phyloP scores from a whole-genome alignment of 2,888 invertebrate species.

The Ptychoptera contaminata region DNA sequence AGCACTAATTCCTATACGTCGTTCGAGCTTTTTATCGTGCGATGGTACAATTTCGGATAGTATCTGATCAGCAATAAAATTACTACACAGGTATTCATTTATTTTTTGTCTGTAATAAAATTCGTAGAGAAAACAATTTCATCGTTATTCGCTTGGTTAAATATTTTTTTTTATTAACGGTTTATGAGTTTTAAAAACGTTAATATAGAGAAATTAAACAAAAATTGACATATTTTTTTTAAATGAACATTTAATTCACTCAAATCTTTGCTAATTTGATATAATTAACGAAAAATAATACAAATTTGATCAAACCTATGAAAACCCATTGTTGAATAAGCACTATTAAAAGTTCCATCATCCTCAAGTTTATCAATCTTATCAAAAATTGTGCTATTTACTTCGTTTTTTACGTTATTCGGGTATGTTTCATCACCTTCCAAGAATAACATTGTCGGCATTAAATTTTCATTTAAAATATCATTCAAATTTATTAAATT shows the following conservation, averaged over 20 bases:
- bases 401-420: conserved; percentile 10
- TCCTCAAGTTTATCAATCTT: conserved; percentile 9
- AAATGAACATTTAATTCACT: too few species aligned
- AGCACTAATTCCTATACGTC: conserved; percentile 11
- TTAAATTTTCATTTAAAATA: conserved; percentile 49
- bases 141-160: neutral
- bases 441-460: conserved; percentile 47
- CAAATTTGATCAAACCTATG: conserved; percentile 39
- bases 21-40: conserved; percentile 6
- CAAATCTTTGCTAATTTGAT: neutral
- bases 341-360: conserved; percentile 44
- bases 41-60: conserved; percentile 37
- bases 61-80: conserved; percentile 58
- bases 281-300: neutral
- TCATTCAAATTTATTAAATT: conserved; percentile 40
- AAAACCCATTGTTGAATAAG: conserved; percentile 46
- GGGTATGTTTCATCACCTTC: conserved; percentile 21
- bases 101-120: conserved; percentile 44
- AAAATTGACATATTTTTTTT: too few species aligned
- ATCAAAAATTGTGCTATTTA: conserved; percentile 11
- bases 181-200: conserved; percentile 1
- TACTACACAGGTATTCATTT: conserved; percentile 63
- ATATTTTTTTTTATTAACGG: neutral
- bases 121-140: neutral
- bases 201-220: too few species aligned